A percentile compares a stretch with the other conserved stretches of the same genome.
Evolutionary conservation across 2,113 vertebrate species (phyloP).

Genomic region (Corynorhinus townsendii): DNA sequence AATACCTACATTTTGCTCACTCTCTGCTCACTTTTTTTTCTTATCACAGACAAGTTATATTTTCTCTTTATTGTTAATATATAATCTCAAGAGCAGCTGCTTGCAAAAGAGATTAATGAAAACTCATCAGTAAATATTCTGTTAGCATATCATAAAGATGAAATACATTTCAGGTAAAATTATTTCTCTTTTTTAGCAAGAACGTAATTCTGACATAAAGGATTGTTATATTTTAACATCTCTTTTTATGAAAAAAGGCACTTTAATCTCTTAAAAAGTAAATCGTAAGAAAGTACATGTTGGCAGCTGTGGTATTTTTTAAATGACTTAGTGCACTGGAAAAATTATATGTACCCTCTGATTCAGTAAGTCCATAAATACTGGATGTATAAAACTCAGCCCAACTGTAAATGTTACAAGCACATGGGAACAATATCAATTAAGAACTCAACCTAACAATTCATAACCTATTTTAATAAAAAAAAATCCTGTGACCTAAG

Average conservation of each 20-base stretch:
- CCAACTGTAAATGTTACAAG: not conserved
- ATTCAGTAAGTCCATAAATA: not conserved
- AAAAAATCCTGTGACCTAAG: not conserved
- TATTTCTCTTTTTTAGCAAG: not conserved
- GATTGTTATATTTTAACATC: not conserved
- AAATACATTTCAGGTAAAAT: slow-evolving; percentile 23
- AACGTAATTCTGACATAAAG: not conserved
- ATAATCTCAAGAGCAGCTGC: not conserved
- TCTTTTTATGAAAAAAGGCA: not conserved
- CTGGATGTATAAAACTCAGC: not conserved
- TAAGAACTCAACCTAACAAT: not conserved
- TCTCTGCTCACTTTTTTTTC: not conserved
- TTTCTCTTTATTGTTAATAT: not conserved
- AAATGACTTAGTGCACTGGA: not conserved
- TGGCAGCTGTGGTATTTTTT: not conserved
- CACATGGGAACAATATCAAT: not conserved
- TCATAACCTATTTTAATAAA: not conserved
- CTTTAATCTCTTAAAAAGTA: slow-evolving; percentile 28
- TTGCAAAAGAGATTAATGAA: not conserved
- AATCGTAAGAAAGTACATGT: not conserved
- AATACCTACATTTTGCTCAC: not conserved
- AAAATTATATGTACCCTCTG: not conserved
- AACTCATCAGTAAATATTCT: not conserved
- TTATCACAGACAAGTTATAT: not conserved
- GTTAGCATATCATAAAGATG: not conserved